These are phyloP conservation scores for Passer montanus DNA, from an alignment of 2,113 vertebrate species.

Conservation along the genomic window DNA sequence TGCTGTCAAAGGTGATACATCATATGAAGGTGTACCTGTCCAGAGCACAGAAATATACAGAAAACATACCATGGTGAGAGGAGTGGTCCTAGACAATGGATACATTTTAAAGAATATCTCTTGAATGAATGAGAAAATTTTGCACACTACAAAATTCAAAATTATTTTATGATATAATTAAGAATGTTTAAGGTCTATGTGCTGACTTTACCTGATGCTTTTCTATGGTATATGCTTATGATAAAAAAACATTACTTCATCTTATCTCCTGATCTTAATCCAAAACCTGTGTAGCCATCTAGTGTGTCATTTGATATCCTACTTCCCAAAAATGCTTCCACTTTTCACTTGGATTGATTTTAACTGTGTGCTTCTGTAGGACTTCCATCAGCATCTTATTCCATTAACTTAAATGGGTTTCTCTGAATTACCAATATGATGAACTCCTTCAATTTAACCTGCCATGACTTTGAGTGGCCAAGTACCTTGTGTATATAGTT, in stretches of 20 bases:
- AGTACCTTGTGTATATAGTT: not conserved
- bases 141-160: not conserved
- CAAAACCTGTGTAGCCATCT: not conserved
- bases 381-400: not conserved
- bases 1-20: not conserved
- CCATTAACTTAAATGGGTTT: not conserved
- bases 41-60: not conserved
- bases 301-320: not conserved
- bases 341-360: not conserved
- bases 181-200: not conserved
- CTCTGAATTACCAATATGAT: not conserved
- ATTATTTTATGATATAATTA: not conserved
- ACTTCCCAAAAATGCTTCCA: not conserved
- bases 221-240: not conserved
- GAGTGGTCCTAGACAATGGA: not conserved
- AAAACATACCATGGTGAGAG: not conserved
- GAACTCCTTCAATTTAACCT: not conserved
- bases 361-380: not conserved
- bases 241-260: not conserved
- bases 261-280: not conserved
- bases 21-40: not conserved
- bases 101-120: not conserved
- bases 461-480: not conserved
- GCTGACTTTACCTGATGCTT: not conserved
- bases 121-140: not conserved